phyloP scores from a whole-genome alignment of 2,797 vertebrate genomes.

The Tamandua tetradactyla region DNA sequence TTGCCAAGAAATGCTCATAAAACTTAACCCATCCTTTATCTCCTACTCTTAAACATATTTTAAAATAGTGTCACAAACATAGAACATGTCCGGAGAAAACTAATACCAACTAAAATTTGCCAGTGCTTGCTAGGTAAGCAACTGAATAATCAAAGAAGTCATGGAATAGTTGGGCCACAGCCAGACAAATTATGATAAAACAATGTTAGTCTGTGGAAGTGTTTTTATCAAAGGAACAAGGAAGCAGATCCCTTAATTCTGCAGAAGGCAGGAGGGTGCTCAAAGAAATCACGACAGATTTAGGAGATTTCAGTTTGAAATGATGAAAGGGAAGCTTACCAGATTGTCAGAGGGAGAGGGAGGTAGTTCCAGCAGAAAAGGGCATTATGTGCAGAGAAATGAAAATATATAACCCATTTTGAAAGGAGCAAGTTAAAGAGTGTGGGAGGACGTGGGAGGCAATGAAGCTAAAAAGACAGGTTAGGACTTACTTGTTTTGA shows the following conservation, averaged over 20 bases:
- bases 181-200: background rate
- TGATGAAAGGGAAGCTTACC: slow-evolving; percentile 1
- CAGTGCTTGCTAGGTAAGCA: background rate
- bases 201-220: background rate
- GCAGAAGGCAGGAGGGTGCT: background rate
- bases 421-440: background rate
- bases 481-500: background rate
- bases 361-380: background rate
- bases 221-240: background rate
- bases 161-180: background rate
- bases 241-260: background rate
- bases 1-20: background rate
- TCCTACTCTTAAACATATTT: slow-evolving; percentile 6
- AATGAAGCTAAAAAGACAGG: background rate
- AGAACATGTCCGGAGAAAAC: background rate
- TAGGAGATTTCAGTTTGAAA: background rate
- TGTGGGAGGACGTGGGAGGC: background rate
- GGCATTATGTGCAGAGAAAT: background rate
- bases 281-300: background rate
- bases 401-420: background rate
- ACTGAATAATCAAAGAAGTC: background rate
- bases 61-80: background rate
- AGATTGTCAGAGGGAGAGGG: background rate
- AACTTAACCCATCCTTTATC: background rate
- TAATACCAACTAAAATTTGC: background rate